Base-by-base conservation (phyloP, 1,140 invertebrate genomes). In the Neodiprion fabricii region DNA sequence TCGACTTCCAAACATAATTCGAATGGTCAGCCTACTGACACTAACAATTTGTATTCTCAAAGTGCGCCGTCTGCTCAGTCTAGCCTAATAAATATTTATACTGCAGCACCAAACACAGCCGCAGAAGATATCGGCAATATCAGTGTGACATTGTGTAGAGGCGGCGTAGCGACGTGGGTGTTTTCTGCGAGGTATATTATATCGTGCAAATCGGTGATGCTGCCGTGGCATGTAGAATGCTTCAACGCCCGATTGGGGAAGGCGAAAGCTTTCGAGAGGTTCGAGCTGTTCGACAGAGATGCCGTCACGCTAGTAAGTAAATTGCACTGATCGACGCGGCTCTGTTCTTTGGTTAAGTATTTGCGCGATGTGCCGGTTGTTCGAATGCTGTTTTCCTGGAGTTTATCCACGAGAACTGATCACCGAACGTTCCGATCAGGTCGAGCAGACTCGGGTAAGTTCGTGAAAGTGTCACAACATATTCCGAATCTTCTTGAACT, bases 241-340 rank as follows among this genome's bases (percentile, higher is more conserved):
- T 17, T 61, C 9, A 17, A 12, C 53, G 9, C 9, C 11, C 53
- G n/a, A 14, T 9, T 61, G 53, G 71, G 70, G 21, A 83, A 79
- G 71, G 74, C 80, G 69, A 81, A 85, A 4, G 86, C 85, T n/a
- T 72, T 79, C 2, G 79, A 83, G n/a, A 80, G 81, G 68, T 87
- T 87, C 40, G 68, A 78, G 3, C 81, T 81, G 50, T 76, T 77
- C 67, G 85, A 87, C 53, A 75, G 83, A 10, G 79, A 85, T 5
- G 79, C 85, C 8, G 67, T 79, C 8, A 71, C 84, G 3, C 61
- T 83, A 40, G 86, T 87, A 50, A 86, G 86, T 85, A 21, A 12
- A 70, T 40, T 10, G 9, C 8, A 40, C n/a, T 9, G 11, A 17
- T 4, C 11, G 8, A 61, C 28, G 53, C 28, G 28, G 1, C 28